Conservation (phyloP, 2,888 invertebrate genomes). For the Synergus itoensis region DNA sequence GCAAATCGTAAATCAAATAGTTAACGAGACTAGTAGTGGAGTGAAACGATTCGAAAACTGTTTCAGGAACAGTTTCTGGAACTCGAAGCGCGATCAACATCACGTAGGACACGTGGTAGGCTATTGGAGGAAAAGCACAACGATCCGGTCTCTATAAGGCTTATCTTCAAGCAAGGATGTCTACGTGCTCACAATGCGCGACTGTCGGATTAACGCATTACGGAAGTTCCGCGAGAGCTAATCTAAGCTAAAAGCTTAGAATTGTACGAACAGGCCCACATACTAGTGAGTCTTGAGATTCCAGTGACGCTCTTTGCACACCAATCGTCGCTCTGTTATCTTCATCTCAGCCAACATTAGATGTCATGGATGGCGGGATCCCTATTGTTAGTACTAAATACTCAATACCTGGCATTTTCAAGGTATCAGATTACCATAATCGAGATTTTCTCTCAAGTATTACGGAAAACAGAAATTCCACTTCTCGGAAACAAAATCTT, state of each 20-base stretch:
- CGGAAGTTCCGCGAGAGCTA: conserved; percentile 73
- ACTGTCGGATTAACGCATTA: conserved; percentile 74
- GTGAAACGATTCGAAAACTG: conserved; percentile 22
- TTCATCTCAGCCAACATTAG: neutral
- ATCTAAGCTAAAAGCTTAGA: conserved; percentile 64
- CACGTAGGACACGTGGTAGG: conserved; percentile 40
- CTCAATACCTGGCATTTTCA: neutral
- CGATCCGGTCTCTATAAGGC: conserved; percentile 21
- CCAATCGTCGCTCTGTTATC: conserved; percentile 44
- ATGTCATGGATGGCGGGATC: neutral
- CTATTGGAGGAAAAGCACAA: conserved; percentile 35
- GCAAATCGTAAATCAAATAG: neutral
- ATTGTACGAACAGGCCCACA: conserved; percentile 54
- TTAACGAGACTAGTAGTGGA: neutral
- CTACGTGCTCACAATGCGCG: conserved; percentile 51
- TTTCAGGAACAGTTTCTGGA: conserved; percentile 36
- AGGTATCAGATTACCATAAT: neutral
- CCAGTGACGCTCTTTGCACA: conserved; percentile 52
- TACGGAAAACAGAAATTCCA: no score
- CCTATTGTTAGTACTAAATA: conserved; percentile 35
- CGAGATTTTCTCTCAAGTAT: neutral
- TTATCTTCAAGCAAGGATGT: conserved; percentile 46
- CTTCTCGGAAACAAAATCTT: no score
- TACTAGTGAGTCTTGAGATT: conserved; percentile 60
- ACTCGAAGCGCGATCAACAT: conserved; percentile 30